Evolutionary conservation across 2,113 vertebrate genomes (phyloP), one percentile per base, ranked within the genome.

Genomic region (Aegithalos caudatus): DNA sequence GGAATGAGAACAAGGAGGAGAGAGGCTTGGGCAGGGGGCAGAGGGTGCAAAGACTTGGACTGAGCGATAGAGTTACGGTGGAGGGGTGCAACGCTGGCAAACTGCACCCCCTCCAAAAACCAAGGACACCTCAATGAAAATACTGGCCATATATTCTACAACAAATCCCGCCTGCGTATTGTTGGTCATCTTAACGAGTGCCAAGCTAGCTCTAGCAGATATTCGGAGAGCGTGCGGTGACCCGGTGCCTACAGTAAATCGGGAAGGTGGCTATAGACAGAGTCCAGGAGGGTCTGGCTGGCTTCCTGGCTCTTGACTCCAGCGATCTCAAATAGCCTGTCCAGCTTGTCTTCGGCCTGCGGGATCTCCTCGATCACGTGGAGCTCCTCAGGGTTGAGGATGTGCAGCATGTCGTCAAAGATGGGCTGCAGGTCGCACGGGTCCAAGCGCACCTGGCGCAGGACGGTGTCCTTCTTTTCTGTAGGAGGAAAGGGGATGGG

Each of bases 401-500:
- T 99, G 97, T 99, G 99, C 96, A 99, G 98, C 99, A 99, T 99
- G 96, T 99, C 99, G 0, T 99, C 99, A 4, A 99, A 99, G 97
- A 99, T 99, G 88, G 99, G 99, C 98, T 99, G 99, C 95, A 99
- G 98, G 98, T 99, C 99, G 5, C 99, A 99, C 11, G 99, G 99
- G 97, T 99, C 99, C 95, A 99, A 98, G 71, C 99, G 99, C 67
- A 99, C 99, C 97, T 99, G 99, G 62, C 99, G 98, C 90, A 99
- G 98, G 91, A 99, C 99, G 1, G 99, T 99, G 98, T 99, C 99
- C 97, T 99, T 99, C 98, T 99, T 99, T 97, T 99, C 99, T 99
- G 98, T 16, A 73, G 81, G 78, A 74, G 33, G 23, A 76, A 87
- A 90, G 37, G 37, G 64, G 12, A 62, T 2, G 11, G 58, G 65